Base-by-base conservation (phyloP, 2,888 invertebrate genomes). In the Aspidiotus destructor region DNA sequence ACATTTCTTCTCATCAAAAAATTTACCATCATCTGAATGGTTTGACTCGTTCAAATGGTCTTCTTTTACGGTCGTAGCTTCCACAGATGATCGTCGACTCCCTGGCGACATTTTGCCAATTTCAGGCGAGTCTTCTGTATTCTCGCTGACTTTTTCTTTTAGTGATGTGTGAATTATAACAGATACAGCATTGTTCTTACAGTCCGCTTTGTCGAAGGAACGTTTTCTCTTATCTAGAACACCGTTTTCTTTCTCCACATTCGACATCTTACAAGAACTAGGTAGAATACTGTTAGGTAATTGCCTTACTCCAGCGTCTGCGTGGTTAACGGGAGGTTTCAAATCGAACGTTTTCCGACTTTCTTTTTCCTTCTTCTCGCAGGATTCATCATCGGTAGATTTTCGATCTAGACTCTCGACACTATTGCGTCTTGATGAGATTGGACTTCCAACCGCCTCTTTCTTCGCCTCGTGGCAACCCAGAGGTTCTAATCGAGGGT, bases 181-280 rank as follows among this genome's bases (percentile, higher is more conserved):
- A 42, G 67, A 67, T 13, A 67, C 58, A 3, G 67, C 52, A 15
- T 58, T 48, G 40, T 48, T 58, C 55, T 15, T 16, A 13, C 28
- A 16, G 13, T 28, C n/a, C 7, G 65, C 28, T 62, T 41, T 41
- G 9, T 68, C 61, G 16, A 41, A 8, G n/a, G 68, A 68, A 41
- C 41, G 53, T 68, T 68, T 68, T 68, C 68, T 60, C 40, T 60
- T 68, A 61, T 68, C 68, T 8, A 68, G 41, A 3, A 68, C 68
- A 48, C 67, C 60, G 52, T 67, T 67, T 60, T 67, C 60, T 40
- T 58, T 58, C 9, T 67, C 67, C 15, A 8, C 15, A 11, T 28
- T 9, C 28, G 67, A 28, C 17, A 52, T 17, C 40, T 40, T 17
- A 13, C 40, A 58, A 1, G 28, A 28, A 28, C 28, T 28, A 8